A percentile compares a stretch with the other conserved stretches of the same genome.
Evolutionary conservation across 37 sponge, comb jelly and placozoan genomes (phyloP).

Genomic region (Cladorhizidae sp.): DNA sequence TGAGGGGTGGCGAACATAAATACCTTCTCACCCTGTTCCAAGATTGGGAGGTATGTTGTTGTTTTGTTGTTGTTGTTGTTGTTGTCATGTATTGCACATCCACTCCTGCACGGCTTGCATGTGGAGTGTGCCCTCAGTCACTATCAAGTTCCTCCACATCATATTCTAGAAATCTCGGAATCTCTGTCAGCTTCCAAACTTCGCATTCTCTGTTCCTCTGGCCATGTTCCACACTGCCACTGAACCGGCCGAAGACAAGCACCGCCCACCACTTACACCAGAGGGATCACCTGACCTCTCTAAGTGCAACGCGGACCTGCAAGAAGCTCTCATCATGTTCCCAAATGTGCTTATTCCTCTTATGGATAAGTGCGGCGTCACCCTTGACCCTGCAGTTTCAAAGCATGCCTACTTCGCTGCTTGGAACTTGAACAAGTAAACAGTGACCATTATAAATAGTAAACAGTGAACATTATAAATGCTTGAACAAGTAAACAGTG

Average conservation of each 20-base stretch:
- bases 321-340: slow-evolving; percentile 82
- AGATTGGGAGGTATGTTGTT: slow-evolving; percentile 74
- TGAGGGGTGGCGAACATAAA: slow-evolving; percentile 73
- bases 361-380: slow-evolving; percentile 84
- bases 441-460: no score
- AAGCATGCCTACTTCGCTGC: slow-evolving; percentile 39
- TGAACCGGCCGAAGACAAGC: not conserved
- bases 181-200: slow-evolving; percentile 90
- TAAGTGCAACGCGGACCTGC: slow-evolving; percentile 52
- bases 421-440: slow-evolving; percentile 30
- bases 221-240: slow-evolving; percentile 68
- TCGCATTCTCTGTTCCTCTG: slow-evolving; percentile 87
- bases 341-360: slow-evolving; percentile 71
- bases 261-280: not conserved
- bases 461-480: no score
- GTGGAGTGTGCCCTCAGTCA: no score
- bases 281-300: not conserved
- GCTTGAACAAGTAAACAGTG: slow-evolving; percentile 21
- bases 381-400: slow-evolving; percentile 42
- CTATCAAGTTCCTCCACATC: no score
- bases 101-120: no score
- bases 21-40: slow-evolving; percentile 70
- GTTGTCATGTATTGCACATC: no score
- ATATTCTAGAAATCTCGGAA: slow-evolving; percentile 54
- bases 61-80: no score